A percentile compares a stretch with the other conserved stretches of the same genome.
Evolutionary conservation across 2,113 vertebrate species (phyloP).

Genomic region (Cygnus atratus): DNA sequence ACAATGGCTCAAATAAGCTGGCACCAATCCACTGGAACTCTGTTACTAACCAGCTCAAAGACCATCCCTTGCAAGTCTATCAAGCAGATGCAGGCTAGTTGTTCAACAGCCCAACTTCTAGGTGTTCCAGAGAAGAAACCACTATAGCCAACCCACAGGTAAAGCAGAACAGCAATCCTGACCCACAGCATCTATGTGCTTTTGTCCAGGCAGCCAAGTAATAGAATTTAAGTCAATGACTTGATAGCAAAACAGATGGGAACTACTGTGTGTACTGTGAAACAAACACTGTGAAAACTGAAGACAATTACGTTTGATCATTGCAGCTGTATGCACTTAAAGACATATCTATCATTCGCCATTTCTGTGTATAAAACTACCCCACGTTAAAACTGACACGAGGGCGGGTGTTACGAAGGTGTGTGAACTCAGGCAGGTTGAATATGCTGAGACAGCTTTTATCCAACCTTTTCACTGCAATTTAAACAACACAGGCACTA

Average conservation of each 20-base stretch:
- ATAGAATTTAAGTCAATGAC: background rate
- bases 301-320: background rate
- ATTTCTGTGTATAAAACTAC: background rate
- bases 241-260: background rate
- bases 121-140: background rate
- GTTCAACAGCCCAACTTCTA: background rate
- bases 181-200: accelerated
- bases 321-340: background rate
- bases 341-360: background rate
- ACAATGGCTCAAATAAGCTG: background rate
- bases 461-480: background rate
- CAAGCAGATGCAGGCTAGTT: background rate
- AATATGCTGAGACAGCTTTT: background rate
- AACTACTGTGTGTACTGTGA: background rate
- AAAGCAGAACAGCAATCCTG: background rate
- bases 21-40: background rate
- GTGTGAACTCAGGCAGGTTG: background rate
- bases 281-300: background rate
- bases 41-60: background rate
- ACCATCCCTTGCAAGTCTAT: background rate
- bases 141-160: background rate
- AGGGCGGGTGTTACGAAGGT: background rate
- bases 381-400: background rate
- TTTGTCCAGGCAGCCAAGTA: background rate
- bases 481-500: background rate